These are phyloP conservation scores for Ctenosaura bakeri DNA, from an alignment of 2,797 vertebrate genomes.

Conservation along the genomic window DNA sequence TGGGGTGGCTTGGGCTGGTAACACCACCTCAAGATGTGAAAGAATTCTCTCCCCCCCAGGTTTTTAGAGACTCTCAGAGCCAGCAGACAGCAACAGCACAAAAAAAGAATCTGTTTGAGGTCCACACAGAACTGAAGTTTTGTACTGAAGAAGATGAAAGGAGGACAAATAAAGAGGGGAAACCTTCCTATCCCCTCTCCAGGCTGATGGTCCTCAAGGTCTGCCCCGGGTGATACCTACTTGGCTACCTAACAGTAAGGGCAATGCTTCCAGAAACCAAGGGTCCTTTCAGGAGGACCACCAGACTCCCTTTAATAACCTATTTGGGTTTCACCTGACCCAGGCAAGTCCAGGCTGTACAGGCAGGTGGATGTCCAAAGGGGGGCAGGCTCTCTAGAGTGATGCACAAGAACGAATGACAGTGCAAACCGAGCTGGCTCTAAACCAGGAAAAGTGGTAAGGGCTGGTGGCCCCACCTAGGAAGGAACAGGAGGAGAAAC, in stretches of 20 bases:
- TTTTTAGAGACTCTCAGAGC: rapidly evolving
- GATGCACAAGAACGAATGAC: no score
- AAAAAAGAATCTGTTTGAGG: no score
- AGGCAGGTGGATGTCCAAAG: not conserved
- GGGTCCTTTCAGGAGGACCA: not conserved
- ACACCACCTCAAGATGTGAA: slow-evolving; percentile 54
- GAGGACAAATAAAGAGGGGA: not conserved
- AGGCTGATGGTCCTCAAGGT: no score
- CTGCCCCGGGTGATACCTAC: rapidly evolving
- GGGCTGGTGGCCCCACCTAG: no score
- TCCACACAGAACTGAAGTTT: not conserved
- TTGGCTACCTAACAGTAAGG: not conserved
- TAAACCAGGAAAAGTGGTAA: not conserved
- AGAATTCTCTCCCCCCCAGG: not conserved
- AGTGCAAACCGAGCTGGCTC: no score
- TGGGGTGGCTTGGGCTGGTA: slow-evolving; percentile 62
- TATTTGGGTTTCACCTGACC: not conserved
- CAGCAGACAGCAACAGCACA: rapidly evolving
- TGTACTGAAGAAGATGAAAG: not conserved
- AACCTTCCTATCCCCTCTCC: no score
- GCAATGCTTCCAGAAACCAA: not conserved
- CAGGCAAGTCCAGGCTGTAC: not conserved
- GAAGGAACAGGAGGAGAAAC: not conserved
- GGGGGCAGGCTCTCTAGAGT: no score
- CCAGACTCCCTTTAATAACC: not conserved